Percentiles rank a stretch among this genome's conserved stretches.
Evolutionary conservation across 1,140 invertebrate genomes (phyloP).

Genomic region (Cryptotermes secundus): DNA sequence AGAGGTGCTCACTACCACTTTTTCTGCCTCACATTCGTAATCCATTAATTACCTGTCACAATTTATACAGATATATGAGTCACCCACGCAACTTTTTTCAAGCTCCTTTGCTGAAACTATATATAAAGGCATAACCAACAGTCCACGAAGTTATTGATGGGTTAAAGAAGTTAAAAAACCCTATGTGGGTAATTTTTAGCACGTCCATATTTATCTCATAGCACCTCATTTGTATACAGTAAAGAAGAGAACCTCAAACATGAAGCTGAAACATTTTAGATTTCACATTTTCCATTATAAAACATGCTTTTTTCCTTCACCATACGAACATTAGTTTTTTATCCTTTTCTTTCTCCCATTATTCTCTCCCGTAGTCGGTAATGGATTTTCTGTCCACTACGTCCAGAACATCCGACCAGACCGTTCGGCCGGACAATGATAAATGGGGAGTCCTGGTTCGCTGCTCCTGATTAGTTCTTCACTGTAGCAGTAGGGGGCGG

Average conservation of each 20-base stretch:
- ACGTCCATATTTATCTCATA: background rate
- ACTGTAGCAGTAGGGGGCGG: background rate
- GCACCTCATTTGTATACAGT: background rate
- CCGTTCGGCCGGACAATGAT: slow-evolving; percentile 16
- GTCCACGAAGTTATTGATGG: background rate
- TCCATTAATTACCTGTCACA: background rate
- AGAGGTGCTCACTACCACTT: background rate
- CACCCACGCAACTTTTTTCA: background rate
- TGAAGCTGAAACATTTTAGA: background rate
- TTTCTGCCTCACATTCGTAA: background rate
- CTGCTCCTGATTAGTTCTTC: slow-evolving; percentile 10
- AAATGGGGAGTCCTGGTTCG: slow-evolving; percentile 14
- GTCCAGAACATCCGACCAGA: slow-evolving; percentile 9
- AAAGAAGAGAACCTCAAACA: background rate
- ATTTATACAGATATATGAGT: background rate
- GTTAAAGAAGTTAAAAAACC: background rate
- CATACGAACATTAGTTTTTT: slow-evolving; percentile 1
- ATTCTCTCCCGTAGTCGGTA: slow-evolving; percentile 10
- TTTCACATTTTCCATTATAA: slow-evolving; percentile 14
- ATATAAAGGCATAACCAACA: background rate
- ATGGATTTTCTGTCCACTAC: slow-evolving; percentile 19
- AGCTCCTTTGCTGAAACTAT: background rate
- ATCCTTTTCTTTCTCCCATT: background rate
- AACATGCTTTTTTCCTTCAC: background rate
- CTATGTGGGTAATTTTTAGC: background rate